Base-by-base conservation (phyloP, 1,140 invertebrate species). In the Camponotus vicinus region DNA sequence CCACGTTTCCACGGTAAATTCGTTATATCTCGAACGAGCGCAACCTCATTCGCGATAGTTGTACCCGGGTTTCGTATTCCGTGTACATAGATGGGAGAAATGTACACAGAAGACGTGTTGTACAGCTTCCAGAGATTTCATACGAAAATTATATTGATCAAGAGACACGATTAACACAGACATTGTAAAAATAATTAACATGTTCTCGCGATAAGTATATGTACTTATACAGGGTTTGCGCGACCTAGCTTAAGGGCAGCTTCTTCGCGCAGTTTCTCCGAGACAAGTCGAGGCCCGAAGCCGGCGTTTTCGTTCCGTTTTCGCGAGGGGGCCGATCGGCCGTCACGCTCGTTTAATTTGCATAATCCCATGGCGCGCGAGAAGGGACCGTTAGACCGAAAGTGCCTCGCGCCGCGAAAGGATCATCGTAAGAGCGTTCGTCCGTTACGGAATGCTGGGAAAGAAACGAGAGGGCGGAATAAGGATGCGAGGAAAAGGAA, bases 321-420 rank as follows among this genome's bases (percentile, higher is more conserved):
- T 76, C 21, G 73, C 63, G 61, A 78, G 32, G 37, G 57, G 70
- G 27, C 40, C 42, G 61, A 85, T 85, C 90, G 92, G 79, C 89
- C 92, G 92, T 93, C 93, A 93, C 92, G 93, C 92, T 93, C 91
- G 92, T 91, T 94, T 93, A 92, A 93, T 94, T 93, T 94, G 91
- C 93, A 94, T 94, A 93, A 93, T 92, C 92, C 90, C 89, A 91
- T 89, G 91, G 91, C 32, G 73, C 45, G 67, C 67, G 66, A 75
- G 61, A 40, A 83, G 76, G 63, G 88, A 93, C 93, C 93, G 93
- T 94, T 94, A 93, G 86, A 84, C 88, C 90, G 89, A 90, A 93
- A 93, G 91, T 92, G 91, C 89, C 89, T 83, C 59, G 59, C 86
- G 89, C 63, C 78, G 89, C 86, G 92, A 69, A 40, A 70, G 77